Evolutionary conservation across 2,113 vertebrate species (phyloP).

Genomic region (Jacana jacana): DNA sequence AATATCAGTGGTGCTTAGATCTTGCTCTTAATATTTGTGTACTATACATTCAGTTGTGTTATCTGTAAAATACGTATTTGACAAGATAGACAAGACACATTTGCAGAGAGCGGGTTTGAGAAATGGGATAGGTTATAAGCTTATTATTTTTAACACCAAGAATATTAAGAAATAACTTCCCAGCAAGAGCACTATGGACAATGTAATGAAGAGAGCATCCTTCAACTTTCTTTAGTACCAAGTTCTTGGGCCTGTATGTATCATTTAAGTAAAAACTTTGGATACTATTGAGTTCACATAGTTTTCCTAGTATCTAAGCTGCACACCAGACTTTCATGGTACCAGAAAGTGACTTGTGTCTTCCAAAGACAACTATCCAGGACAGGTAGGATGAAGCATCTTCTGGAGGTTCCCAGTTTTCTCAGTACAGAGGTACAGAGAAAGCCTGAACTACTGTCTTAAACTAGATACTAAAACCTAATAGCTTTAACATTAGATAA

Average conservation of each 20-base stretch:
- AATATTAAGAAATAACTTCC: background rate
- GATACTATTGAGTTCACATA: background rate
- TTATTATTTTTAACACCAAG: background rate
- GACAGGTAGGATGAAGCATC: background rate
- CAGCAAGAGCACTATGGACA: background rate
- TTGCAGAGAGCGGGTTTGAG: background rate
- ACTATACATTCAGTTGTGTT: background rate
- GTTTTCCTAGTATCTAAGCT: background rate
- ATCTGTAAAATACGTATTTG: background rate
- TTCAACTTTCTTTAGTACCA: rapidly evolving
- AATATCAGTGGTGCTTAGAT: background rate
- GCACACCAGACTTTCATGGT: background rate
- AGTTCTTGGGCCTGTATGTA: background rate
- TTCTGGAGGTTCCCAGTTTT: rapidly evolving
- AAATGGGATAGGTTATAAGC: background rate
- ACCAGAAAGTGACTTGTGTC: background rate
- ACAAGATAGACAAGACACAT: background rate
- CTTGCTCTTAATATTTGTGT: background rate
- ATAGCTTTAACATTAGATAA: background rate
- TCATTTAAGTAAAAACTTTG: background rate
- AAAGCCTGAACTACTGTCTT: background rate
- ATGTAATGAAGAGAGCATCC: background rate
- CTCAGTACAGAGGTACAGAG: background rate
- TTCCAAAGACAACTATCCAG: background rate
- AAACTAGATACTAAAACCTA: background rate